Conservation (phyloP, 2,113 vertebrate genomes). For the Rissa tridactyla region DNA sequence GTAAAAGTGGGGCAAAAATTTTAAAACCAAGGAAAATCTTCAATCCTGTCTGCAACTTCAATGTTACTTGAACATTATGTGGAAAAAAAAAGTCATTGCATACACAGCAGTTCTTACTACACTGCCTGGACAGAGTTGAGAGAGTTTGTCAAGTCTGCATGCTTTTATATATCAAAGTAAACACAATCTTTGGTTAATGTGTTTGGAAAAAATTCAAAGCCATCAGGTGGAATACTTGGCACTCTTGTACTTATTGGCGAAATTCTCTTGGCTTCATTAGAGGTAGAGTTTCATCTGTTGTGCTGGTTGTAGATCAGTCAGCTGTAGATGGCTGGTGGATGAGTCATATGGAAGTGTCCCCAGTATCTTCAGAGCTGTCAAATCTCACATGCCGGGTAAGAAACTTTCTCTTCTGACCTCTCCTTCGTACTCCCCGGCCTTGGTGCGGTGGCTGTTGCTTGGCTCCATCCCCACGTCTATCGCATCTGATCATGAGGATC, state of each 20-base stretch:
- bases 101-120: not conserved
- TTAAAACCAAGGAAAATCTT: not conserved
- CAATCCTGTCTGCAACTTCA: not conserved
- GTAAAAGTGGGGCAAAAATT: not conserved
- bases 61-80: not conserved
- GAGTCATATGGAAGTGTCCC: not conserved
- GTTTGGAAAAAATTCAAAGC: not conserved
- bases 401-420: not conserved
- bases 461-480: not conserved
- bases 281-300: not conserved
- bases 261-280: not conserved
- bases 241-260: not conserved
- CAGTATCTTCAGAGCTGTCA: not conserved
- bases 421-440: not conserved
- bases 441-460: not conserved
- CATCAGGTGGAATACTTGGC: not conserved
- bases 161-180: conserved; percentile 15
- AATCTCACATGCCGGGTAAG: not conserved
- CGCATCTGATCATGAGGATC: not conserved
- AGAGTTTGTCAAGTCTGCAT: conserved; percentile 1
- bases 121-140: not conserved
- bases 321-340: not conserved
- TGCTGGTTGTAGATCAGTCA: not conserved
- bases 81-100: not conserved
- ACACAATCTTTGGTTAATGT: not conserved